Evolutionary conservation across 2,888 invertebrate genomes (phyloP).

Genomic region (Pyrgus malvae): DNA sequence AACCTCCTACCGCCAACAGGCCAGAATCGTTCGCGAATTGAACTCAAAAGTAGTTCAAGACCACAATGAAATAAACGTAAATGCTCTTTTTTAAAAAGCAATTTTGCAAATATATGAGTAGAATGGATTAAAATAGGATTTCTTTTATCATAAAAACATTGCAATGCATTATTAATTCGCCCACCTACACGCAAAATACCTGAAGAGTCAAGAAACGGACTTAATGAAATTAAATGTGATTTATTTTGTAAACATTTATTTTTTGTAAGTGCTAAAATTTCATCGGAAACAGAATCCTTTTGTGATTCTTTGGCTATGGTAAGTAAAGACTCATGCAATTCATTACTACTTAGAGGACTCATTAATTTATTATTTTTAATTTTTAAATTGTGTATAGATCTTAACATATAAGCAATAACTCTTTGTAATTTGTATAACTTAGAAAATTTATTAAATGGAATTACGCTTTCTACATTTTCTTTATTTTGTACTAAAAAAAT

Average conservation of each 20-base stretch:
- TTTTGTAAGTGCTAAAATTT: conserved; percentile 7
- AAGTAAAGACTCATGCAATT: conserved; percentile 17
- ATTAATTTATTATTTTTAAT: conserved; percentile 2
- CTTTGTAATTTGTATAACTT: conserved; percentile 15
- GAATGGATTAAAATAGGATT: conserved; percentile 1
- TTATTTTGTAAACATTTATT: neutral
- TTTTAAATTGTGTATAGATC: conserved; percentile 19
- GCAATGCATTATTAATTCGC: neutral
- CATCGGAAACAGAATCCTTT: conserved; percentile 1
- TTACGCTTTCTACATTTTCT: neutral
- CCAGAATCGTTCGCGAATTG: conserved; percentile 29
- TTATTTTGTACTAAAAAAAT: neutral
- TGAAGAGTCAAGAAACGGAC: neutral
- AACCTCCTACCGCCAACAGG: conserved; percentile 23
- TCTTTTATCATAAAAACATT: neutral
- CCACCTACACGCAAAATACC: conserved; percentile 2
- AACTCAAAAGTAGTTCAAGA: neutral
- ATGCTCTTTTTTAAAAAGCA: neutral
- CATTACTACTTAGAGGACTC: conserved; percentile 10
- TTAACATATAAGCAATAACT: conserved; percentile 10
- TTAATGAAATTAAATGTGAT: neutral
- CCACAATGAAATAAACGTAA: neutral
- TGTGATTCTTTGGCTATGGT: conserved; percentile 12
- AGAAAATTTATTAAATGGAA: neutral
- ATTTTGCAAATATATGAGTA: neutral